These are phyloP conservation scores for Tinea trinotella DNA, from an alignment of 2,888 invertebrate genomes.

Conservation along the genomic window DNA sequence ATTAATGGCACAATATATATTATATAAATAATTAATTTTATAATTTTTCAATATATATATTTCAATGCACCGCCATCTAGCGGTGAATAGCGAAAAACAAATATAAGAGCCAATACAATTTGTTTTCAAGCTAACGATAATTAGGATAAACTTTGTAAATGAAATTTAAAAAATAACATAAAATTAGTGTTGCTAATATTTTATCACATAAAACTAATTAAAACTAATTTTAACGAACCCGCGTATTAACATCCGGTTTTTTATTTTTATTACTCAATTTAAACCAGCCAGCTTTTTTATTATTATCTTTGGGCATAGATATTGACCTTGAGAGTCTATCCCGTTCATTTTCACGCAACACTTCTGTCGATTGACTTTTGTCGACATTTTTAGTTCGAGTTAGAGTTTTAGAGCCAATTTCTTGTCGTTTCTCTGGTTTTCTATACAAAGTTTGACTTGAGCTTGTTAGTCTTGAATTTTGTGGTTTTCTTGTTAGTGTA, in stretches of 20 bases:
- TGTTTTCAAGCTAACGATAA: not conserved
- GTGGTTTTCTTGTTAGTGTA: conserved; percentile 47
- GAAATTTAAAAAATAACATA: not conserved
- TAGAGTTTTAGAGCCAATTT: conserved; percentile 37
- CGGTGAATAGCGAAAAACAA: not conserved
- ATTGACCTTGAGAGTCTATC: conserved; percentile 75
- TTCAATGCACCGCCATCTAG: conserved; percentile 1
- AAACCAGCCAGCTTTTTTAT: conserved; percentile 82
- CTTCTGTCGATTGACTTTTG: conserved; percentile 76
- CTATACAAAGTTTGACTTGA: conserved; percentile 55
- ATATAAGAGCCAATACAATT: too few relatives aligned
- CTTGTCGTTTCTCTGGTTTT: conserved; percentile 57
- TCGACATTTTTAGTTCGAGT: conserved; percentile 52
- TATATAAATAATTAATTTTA: not conserved
- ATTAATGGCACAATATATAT: conserved; percentile 2
- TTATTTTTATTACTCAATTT: conserved; percentile 71
- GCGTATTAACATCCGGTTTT: conserved; percentile 51
- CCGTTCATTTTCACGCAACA: conserved; percentile 64
- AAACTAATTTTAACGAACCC: conserved; percentile 43
- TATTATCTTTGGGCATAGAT: conserved; percentile 81
- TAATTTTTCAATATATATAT: not conserved
- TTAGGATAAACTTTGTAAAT: too few relatives aligned
- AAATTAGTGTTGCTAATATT: not conserved
- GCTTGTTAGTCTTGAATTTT: conserved; percentile 46
- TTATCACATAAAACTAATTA: not conserved